These are phyloP conservation scores for Euschistus heros DNA, from an alignment of 1,140 invertebrate species.

Conservation along the genomic window DNA sequence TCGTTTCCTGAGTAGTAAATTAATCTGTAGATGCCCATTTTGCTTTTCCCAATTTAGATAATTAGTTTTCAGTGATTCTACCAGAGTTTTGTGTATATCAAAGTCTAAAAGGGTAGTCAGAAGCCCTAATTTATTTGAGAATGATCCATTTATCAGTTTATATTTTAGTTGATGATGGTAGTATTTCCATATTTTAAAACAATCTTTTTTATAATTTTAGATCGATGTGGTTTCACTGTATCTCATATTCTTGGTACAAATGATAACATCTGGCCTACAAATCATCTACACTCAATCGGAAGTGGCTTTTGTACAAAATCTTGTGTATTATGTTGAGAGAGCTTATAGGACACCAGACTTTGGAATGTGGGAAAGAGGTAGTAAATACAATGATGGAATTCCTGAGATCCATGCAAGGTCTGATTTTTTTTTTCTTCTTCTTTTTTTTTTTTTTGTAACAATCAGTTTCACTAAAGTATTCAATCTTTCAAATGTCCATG, in stretches of 20 bases:
- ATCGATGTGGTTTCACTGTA: slow-evolving; percentile 95
- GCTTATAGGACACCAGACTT: slow-evolving; percentile 97
- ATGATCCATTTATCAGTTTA: neutral
- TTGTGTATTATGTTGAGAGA: slow-evolving; percentile 98
- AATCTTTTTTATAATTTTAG: slow-evolving; percentile 44
- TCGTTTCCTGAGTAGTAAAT: too few species aligned
- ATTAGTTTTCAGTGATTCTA: too few species aligned
- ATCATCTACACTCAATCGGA: slow-evolving; percentile 98
- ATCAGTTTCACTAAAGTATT: too few species aligned
- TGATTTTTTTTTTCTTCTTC: neutral
- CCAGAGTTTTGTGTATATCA: too few species aligned
- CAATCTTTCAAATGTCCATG: too few species aligned
- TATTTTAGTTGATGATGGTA: neutral
- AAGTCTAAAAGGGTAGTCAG: too few species aligned
- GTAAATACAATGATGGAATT: slow-evolving; percentile 94
- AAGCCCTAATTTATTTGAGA: too few species aligned
- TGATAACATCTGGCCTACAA: slow-evolving; percentile 90
- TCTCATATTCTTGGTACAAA: slow-evolving; percentile 90
- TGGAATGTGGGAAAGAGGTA: slow-evolving; percentile 98
- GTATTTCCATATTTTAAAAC: too few species aligned
- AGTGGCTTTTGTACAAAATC: slow-evolving; percentile 96
- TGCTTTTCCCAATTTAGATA: too few species aligned
- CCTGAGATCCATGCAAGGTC: slow-evolving; percentile 94
- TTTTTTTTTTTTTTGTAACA: too few species aligned
- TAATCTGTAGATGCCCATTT: too few species aligned